Conservation (phyloP, 2,113 vertebrate genomes). For the Syrmaticus mikado region DNA sequence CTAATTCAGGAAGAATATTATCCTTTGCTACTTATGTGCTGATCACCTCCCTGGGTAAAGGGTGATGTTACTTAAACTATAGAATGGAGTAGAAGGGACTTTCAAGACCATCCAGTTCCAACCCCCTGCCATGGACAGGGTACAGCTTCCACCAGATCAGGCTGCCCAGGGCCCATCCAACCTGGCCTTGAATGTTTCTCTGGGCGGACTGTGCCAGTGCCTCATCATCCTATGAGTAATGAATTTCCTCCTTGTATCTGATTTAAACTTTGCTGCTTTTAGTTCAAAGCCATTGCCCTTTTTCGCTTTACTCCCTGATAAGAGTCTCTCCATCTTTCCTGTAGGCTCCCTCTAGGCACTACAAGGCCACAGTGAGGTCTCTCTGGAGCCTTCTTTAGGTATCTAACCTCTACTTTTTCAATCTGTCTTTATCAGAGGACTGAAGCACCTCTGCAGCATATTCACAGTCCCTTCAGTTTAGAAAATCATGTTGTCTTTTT, state of each 20-base stretch:
- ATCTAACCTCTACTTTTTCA: not conserved
- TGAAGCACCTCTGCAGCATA: no score
- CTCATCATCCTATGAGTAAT: not conserved
- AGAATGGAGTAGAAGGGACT: not conserved
- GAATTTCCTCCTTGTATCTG: not conserved
- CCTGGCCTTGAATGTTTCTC: not conserved
- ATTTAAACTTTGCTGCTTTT: not conserved
- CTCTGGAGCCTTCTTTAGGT: not conserved
- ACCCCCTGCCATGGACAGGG: not conserved
- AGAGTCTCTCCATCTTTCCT: not conserved
- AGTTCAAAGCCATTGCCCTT: not conserved
- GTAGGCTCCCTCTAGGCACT: not conserved
- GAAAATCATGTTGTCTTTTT: not conserved
- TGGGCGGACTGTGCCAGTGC: not conserved
- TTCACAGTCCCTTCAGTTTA: not conserved
- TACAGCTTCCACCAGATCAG: not conserved
- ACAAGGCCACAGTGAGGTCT: not conserved
- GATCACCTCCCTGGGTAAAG: not conserved
- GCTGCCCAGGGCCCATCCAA: not conserved
- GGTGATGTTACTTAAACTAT: not conserved
- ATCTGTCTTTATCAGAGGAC: not conserved
- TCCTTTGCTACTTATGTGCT: not conserved
- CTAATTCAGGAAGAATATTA: not conserved
- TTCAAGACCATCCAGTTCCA: not conserved
- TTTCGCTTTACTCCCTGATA: not conserved